Percentiles rank a stretch among this genome's conserved stretches.
Evolutionary conservation across 2,113 vertebrate species (phyloP).

Genomic region (Piprites chloris): DNA sequence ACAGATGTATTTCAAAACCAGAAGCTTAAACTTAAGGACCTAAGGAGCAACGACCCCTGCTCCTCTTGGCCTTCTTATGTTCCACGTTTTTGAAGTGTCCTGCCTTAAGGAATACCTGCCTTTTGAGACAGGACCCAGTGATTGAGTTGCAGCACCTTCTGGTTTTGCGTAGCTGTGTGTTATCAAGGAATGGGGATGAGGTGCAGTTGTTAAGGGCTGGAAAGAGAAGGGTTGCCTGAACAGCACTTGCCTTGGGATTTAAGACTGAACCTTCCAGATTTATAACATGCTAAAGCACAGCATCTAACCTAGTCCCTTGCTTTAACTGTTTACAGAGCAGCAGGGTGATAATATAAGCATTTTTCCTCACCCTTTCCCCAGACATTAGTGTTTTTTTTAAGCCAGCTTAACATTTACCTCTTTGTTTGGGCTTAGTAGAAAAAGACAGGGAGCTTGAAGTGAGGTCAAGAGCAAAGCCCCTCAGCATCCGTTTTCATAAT

Average conservation of each 20-base stretch:
- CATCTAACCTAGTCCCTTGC: not conserved
- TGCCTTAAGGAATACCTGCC: not conserved
- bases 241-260: not conserved
- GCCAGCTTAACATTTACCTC: not conserved
- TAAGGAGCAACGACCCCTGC: not conserved
- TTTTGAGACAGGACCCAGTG: not conserved
- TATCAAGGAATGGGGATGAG: not conserved
- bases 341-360: not conserved
- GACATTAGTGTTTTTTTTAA: not conserved
- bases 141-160: not conserved
- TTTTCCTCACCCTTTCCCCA: not conserved
- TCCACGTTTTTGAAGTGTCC: not conserved
- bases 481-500: constrained; percentile 16
- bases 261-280: constrained; percentile 13
- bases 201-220: not conserved
- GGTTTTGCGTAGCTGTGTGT: not conserved
- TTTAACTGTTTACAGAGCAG: not conserved
- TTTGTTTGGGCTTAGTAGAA: constrained; percentile 4
- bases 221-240: not conserved
- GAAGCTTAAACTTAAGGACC: not conserved
- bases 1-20: not conserved
- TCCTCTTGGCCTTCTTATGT: not conserved
- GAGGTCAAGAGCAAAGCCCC: not conserved
- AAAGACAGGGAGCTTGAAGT: constrained; percentile 13
- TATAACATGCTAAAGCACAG: not conserved